These are phyloP conservation scores for Rhombomys opimus DNA, from an alignment of 2,113 vertebrate species.

Conservation along the genomic window DNA sequence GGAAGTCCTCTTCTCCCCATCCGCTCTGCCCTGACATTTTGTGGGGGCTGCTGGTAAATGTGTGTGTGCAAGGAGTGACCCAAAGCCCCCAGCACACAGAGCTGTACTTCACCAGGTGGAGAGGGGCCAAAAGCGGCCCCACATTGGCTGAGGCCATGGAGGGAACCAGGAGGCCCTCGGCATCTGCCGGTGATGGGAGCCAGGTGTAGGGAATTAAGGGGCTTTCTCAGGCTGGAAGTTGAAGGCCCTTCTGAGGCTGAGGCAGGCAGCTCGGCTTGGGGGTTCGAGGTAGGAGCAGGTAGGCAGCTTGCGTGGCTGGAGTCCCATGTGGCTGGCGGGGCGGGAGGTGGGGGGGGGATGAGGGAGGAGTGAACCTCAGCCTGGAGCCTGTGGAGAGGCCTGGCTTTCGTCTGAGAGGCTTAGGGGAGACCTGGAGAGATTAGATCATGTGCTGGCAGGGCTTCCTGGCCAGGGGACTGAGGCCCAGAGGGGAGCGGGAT, in stretches of 20 bases:
- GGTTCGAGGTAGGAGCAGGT: background rate
- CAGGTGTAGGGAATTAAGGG: conserved; percentile 59
- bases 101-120: background rate
- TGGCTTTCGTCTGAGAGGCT: conserved; percentile 79
- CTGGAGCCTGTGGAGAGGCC: conserved; percentile 62
- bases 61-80: background rate
- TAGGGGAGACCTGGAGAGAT: conserved; percentile 69
- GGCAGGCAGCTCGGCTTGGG: conserved; percentile 42
- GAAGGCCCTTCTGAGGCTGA: conserved; percentile 39
- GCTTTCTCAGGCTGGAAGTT: conserved; percentile 43
- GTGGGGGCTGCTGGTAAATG: background rate
- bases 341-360: background rate
- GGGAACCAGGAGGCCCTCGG: background rate
- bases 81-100: fast-evolving
- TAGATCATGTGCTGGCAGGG: conserved; percentile 68
- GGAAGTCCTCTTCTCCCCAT: background rate
- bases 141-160: background rate
- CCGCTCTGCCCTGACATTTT: background rate
- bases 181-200: conserved; percentile 59
- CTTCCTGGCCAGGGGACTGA: conserved; percentile 60
- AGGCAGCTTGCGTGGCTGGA: background rate
- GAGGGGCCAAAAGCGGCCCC: background rate
- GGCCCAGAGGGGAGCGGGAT: conserved; percentile 53
- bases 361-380: background rate
- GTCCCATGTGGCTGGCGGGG: conserved; percentile 21